Evolutionary conservation across 2,888 invertebrate species (phyloP), one percentile per base, ranked within the genome.

Genomic region (Drosophila atripex): DNA sequence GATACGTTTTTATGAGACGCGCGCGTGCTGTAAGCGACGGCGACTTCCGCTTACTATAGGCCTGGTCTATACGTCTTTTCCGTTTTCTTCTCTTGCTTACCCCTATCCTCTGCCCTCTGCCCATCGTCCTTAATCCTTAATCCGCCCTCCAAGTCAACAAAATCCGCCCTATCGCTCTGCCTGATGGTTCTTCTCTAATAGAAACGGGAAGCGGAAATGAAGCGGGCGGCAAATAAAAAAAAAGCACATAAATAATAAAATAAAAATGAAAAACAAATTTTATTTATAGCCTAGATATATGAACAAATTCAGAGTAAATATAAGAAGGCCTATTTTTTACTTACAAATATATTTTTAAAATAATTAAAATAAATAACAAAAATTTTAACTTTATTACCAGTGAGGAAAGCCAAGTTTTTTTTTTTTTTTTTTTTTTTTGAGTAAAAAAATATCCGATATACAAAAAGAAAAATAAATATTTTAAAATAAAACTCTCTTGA

Each of bases 1-100:
- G 84, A 86, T 86, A 86, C 86, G 84, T 79, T 86, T 86, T 86
- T 84, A 86, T 82, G 86, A 84, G 84, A 82, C 87, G 82, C 87
- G 85, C 84, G 86, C 84, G 86, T 83, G 83, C 80, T 78, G 85
- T 86, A 84, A 84, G 84, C 76, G 70, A 51, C 47, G 52, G 59
- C 59, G 69, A 73, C 58, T 64, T 86, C 79, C 79, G 70, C 68
- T 41, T 39, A 64, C 66, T 64, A 69, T 76, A 78, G 78, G 74
- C 45, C 51, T 61, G 30, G 25, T 43, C 51, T 49, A 45, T 39
- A 57, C 30, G 38, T 56, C 50, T 30, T 46, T 18, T 8, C 12
- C 41, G 23, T 3, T 0, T 12, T 30, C 46, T 23, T 14, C 7
- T 16, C 32, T 23, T 21, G 21, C 21, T 23, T 23, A 23, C n/a